A percentile compares a stretch with the other conserved stretches of the same genome.
phyloP scores from a whole-genome alignment of 2,113 vertebrate species.

The Morone chrysops region DNA sequence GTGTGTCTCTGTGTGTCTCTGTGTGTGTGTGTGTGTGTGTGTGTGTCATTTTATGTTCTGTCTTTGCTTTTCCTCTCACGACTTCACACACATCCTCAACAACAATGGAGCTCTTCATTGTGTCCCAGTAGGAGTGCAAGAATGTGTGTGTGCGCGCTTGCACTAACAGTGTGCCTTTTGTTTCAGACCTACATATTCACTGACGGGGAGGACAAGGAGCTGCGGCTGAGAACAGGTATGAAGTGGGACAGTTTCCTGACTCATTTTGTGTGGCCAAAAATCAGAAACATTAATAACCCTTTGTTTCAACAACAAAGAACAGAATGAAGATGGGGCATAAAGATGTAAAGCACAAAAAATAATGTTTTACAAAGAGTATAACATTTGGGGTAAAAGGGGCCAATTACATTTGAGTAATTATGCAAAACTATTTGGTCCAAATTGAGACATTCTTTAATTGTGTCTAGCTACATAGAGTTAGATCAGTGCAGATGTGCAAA shows the following conservation, averaged over 20 bases:
- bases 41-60: not conserved
- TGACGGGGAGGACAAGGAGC: constrained; percentile 91
- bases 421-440: too few species aligned
- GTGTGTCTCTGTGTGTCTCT: too few species aligned
- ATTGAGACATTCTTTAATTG: too few species aligned
- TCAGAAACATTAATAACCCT: not conserved
- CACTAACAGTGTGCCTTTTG: constrained; percentile 3
- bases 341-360: not conserved
- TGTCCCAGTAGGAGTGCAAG: not conserved
- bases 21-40: not conserved
- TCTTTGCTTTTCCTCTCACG: not conserved
- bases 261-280: not conserved
- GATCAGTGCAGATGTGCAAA: not conserved
- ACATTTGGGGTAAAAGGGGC: too few species aligned
- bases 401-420: too few species aligned
- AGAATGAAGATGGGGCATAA: not conserved
- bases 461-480: too few species aligned
- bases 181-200: constrained; percentile 96
- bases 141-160: not conserved
- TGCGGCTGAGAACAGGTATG: constrained; percentile 88
- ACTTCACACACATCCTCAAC: not conserved
- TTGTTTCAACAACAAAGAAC: not conserved
- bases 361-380: too few species aligned
- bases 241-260: not conserved
- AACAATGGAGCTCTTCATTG: constrained; percentile 6